These are phyloP conservation scores for Parnassius glacialis DNA, from an alignment of 2,888 invertebrate genomes.

Conservation along the genomic window DNA sequence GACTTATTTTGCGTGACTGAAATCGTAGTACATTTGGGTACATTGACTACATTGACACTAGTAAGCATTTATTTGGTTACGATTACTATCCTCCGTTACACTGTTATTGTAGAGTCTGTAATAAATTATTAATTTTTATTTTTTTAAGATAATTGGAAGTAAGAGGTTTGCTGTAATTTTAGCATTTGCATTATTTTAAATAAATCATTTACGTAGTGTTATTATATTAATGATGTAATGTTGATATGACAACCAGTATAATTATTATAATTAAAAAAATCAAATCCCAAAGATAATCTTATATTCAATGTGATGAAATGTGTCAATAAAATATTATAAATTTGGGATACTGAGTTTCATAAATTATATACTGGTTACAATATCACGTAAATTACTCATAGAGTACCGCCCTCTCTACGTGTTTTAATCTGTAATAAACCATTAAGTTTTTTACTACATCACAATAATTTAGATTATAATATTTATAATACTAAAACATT, in stretches of 20 bases:
- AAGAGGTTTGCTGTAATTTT: slow-evolving; percentile 15
- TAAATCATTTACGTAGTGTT: slow-evolving; percentile 15
- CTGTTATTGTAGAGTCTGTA: slow-evolving; percentile 64
- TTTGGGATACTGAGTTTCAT: slow-evolving; percentile 7
- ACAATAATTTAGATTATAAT: slow-evolving; percentile 9
- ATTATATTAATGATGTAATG: slow-evolving; percentile 11
- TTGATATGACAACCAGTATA: slow-evolving; percentile 19
- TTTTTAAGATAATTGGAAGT: slow-evolving; percentile 42
- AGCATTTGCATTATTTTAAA: slow-evolving; percentile 8
- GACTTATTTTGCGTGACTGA: slow-evolving; percentile 42
- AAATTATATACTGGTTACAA: slow-evolving; percentile 12
- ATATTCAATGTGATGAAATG: slow-evolving; percentile 6
- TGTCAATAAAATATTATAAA: neutral
- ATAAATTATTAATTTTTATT: slow-evolving; percentile 66
- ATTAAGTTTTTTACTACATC: slow-evolving; percentile 9
- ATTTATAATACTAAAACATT: neutral
- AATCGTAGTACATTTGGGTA: slow-evolving; percentile 52
- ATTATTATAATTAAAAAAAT: slow-evolving; percentile 1
- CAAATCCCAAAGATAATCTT: slow-evolving; percentile 15
- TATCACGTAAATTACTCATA: slow-evolving; percentile 8
- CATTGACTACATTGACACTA: slow-evolving; percentile 48
- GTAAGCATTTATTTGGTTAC: slow-evolving; percentile 71
- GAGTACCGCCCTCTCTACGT: slow-evolving; percentile 9
- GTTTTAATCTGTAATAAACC: slow-evolving; percentile 10
- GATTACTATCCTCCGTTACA: slow-evolving; percentile 66